These are phyloP conservation scores for Pelobates fuscus DNA, from an alignment of 2,113 vertebrate species.

Conservation along the genomic window DNA sequence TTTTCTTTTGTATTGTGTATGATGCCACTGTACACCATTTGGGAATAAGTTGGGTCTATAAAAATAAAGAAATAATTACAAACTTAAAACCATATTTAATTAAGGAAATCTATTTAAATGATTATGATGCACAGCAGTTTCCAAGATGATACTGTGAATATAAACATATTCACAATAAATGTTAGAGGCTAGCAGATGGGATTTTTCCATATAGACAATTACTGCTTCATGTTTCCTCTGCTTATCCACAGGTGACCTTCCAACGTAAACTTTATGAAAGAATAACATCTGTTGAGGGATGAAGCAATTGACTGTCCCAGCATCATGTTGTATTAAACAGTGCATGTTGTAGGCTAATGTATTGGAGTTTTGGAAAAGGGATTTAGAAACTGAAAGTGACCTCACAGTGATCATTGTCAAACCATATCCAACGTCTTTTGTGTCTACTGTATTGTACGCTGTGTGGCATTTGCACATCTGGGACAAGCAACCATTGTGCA, in stretches of 20 bases:
- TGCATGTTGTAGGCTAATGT: slow-evolving; percentile 26
- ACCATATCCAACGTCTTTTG: slow-evolving; percentile 6
- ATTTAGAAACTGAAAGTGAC: slow-evolving; percentile 8
- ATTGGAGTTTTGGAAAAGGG: not conserved
- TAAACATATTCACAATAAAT: slow-evolving; percentile 10
- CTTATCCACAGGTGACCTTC: slow-evolving; percentile 44
- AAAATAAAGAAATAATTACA: too few relatives aligned
- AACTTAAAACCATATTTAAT: too few relatives aligned
- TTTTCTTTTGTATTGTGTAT: too few relatives aligned
- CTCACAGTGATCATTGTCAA: slow-evolving; percentile 5
- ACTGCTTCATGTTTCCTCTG: slow-evolving; percentile 30
- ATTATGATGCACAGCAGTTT: too few relatives aligned
- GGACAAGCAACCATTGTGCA: not conserved
- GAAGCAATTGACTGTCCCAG: not conserved
- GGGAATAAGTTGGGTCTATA: too few relatives aligned
- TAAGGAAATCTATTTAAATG: too few relatives aligned
- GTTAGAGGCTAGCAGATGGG: slow-evolving; percentile 35
- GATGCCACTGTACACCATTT: too few relatives aligned
- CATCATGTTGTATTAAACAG: slow-evolving; percentile 11
- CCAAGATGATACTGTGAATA: not conserved
- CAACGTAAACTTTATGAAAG: slow-evolving; percentile 32
- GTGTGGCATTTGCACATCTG: not conserved
- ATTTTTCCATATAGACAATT: slow-evolving; percentile 35
- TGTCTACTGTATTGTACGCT: not conserved
- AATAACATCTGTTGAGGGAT: slow-evolving; percentile 35